phyloP scores from a whole-genome alignment of 2,113 vertebrate genomes.

The Leucosticte australis region DNA sequence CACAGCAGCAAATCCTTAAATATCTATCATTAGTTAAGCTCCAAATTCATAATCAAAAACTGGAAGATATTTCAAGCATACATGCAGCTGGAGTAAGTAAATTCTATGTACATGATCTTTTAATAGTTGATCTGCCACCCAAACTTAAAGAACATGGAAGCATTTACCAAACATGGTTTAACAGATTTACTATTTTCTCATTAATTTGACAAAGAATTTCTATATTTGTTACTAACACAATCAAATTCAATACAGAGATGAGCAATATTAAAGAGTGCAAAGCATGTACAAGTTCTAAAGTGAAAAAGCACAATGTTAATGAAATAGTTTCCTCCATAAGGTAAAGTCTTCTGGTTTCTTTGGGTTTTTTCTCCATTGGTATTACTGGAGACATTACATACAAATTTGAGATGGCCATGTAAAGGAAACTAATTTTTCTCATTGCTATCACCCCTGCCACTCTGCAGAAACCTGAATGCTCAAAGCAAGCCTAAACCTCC shows the following conservation, averaged over 20 bases:
- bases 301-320: not conserved
- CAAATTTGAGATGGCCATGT: not conserved
- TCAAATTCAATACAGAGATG: not conserved
- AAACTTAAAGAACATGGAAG: not conserved
- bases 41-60: not conserved
- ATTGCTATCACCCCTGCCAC: not conserved
- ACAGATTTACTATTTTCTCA: not conserved
- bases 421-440: not conserved
- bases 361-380: not conserved
- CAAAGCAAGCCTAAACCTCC: not conserved
- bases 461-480: not conserved
- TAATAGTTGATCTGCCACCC: not conserved
- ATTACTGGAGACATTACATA: not conserved
- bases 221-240: not conserved
- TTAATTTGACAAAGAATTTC: not conserved
- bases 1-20: not conserved
- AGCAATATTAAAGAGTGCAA: not conserved
- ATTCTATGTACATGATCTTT: not conserved
- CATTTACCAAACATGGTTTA: not conserved
- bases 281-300: not conserved
- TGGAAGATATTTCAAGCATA: not conserved
- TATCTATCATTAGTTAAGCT: not conserved
- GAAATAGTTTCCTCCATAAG: not conserved
- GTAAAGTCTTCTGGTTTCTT: not conserved
- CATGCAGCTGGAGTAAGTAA: not conserved